Evolutionary conservation across 2,797 vertebrate genomes (phyloP), one percentile per base, ranked within the genome.

Genomic region (Rhyacichthys aspro): DNA sequence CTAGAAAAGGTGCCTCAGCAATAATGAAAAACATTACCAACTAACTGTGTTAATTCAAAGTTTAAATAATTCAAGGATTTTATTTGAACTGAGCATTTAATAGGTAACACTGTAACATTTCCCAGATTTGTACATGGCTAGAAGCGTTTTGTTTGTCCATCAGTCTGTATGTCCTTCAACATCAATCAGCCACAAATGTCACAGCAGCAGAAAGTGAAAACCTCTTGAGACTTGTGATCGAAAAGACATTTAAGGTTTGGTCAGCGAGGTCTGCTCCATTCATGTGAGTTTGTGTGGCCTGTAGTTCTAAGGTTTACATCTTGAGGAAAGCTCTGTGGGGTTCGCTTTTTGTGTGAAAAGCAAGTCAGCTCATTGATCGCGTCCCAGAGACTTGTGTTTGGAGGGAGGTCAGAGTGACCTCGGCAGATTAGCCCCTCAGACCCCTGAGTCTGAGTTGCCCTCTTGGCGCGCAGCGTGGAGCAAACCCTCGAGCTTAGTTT

Each of bases 121-220:
- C 11, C n/a, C 39, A 41, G 11, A 41, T 41, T 41, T 14, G 39
- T 41, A n/a, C 39, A 41, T 7, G 4, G 39, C 39, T 14, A n/a
- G 11, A 7, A 41, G 39, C 33, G 19, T 43, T 38, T 23, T 28
- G 23, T 28, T 55, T 63, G n/a, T 7, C 15, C 4, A 63, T 66
- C 67, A 54, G 34, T 45, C 55, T 58, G 54, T 43, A 74, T 72
- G 72, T 68, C 46, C 52, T 68, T 28, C 37, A 54, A 59, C 72
- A 68, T 63, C 65, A 78, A 56, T 82, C 67, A 80, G 59, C 48
- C 43, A 44, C 49, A 43, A 74, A 81, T 55, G 55, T 69, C 53
- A 73, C 76, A 77, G 60, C 63, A 65, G 61, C 38, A 34, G 55
- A 48, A n/a, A 55, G n/a, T n/a, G 9, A 7, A 59, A 63, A 39